Conservation (phyloP, 35 echinoderm and acorn worm genomes). For the Heliocidaris erythrogramma region DNA sequence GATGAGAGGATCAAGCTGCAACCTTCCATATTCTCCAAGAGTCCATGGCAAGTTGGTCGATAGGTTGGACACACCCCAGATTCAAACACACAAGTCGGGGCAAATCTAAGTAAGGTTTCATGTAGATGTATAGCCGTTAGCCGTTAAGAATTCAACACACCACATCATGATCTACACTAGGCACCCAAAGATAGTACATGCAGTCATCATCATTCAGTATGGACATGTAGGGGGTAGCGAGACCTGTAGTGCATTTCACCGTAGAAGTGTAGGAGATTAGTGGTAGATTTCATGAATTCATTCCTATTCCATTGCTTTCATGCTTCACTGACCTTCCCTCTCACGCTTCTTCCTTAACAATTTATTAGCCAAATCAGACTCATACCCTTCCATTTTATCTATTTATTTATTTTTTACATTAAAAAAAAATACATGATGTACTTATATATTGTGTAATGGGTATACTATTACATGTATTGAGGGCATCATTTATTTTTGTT, state of each 20-base stretch:
- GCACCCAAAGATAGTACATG: background rate
- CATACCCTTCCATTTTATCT: background rate
- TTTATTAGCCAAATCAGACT: background rate
- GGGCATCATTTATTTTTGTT: background rate
- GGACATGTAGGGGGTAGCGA: background rate
- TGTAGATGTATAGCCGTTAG: background rate
- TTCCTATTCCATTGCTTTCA: constrained; percentile 30
- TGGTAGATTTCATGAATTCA: background rate
- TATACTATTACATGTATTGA: background rate
- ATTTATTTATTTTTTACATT: background rate
- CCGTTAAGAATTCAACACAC: background rate
- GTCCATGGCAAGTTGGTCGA: background rate
- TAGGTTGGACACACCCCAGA: constrained; percentile 7
- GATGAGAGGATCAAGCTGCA: background rate
- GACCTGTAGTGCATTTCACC: background rate
- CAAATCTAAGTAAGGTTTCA: background rate
- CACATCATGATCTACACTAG: background rate
- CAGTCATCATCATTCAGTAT: background rate
- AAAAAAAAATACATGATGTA: background rate
- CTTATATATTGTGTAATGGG: background rate
- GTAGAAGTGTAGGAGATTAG: background rate
- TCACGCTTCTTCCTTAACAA: constrained; percentile 42
- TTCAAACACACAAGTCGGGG: background rate
- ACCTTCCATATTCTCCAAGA: background rate
- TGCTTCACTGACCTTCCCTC: constrained; percentile 38